A percentile compares a stretch with the other conserved stretches of the same genome.
Evolutionary conservation across 2,797 vertebrate species (phyloP).

Genomic region (Protonibea diacanthus): DNA sequence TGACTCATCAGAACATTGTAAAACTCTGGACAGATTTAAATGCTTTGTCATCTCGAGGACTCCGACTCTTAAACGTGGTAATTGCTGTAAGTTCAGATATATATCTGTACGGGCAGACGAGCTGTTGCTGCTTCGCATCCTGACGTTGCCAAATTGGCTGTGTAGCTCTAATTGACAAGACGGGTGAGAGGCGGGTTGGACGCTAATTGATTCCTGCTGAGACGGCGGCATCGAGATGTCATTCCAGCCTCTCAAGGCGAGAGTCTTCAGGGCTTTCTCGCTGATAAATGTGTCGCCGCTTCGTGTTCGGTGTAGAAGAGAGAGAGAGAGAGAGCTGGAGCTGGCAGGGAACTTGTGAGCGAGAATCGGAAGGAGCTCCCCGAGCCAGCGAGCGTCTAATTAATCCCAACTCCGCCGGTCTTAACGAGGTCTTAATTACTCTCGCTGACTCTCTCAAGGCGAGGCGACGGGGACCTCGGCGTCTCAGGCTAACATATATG

Average conservation of each 20-base stretch:
- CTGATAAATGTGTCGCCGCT: slow-evolving; percentile 46
- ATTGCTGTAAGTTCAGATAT: slow-evolving; percentile 12
- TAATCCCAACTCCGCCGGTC: slow-evolving; percentile 73
- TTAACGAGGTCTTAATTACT: slow-evolving; percentile 83
- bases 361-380: slow-evolving; percentile 58
- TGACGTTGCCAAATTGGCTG: slow-evolving; percentile 55
- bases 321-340: background rate
- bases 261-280: slow-evolving; percentile 46
- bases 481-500: slow-evolving; percentile 56
- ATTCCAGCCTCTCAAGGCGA: slow-evolving; percentile 55
- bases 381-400: slow-evolving; percentile 70
- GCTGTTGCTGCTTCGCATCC: slow-evolving; percentile 27
- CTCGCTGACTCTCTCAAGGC: slow-evolving; percentile 79
- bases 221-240: slow-evolving; percentile 43
- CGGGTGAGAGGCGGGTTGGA: slow-evolving; percentile 39
- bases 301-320: background rate
- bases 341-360: slow-evolving; percentile 44
- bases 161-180: slow-evolving; percentile 68
- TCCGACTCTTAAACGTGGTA: background rate
- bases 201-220: slow-evolving; percentile 78
- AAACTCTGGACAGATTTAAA: background rate
- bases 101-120: background rate
- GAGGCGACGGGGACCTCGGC: slow-evolving; percentile 44
- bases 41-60: background rate
- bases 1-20: background rate